Evolutionary conservation across 2,888 invertebrate genomes (phyloP), one percentile per base, ranked within the genome.

Genomic region (Nysson spinosus): DNA sequence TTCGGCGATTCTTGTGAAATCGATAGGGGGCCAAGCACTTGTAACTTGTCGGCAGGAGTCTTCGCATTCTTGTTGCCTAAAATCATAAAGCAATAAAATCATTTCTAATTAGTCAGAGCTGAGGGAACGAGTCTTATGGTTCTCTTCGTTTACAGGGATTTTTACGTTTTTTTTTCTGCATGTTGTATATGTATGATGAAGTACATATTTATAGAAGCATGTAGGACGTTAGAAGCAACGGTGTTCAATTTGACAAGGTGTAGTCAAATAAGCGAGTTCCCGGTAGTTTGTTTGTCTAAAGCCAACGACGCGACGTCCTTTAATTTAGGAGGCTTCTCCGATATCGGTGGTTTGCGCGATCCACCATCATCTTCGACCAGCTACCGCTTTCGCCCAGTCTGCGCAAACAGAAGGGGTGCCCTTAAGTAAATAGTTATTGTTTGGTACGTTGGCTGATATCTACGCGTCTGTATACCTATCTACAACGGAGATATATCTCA

Each of bases 351-450:
- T 11, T 52, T 43, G 39, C 40, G 32, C 62, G 52, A 44, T 42
- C 44, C 51, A 42, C 35, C 3, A n/a, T 5, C 74, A 63, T 68
- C 66, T 64, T 47, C 63, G 44, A 52, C 46, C 56, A 57, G 32
- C 69, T 72, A 72, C 56, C 69, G 71, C 71, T 78, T 78, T 75
- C 77, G 72, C 70, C 50, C 72, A 69, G 79, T 75, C 78, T 84
- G 73, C 67, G 75, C 82, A 85, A 84, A 84, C 76, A 84, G 75
- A 82, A 83, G 80, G 85, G 85, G 84, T 83, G 84, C 81, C 83
- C 81, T 81, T 80, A 68, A 77, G 79, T 79, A 85, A 85, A 85
- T 82, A 85, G 79, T 84, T 84, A 82, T 85, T 84, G 84, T 85
- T 83, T 79, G 78, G 67, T 60, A 69, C 73, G 60, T 57, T 60